A percentile compares a stretch with the other conserved stretches of the same genome.
These are phyloP conservation scores for Rhopalosiphum maidis DNA, from an alignment of 1,140 invertebrate species.

Conservation along the genomic window DNA sequence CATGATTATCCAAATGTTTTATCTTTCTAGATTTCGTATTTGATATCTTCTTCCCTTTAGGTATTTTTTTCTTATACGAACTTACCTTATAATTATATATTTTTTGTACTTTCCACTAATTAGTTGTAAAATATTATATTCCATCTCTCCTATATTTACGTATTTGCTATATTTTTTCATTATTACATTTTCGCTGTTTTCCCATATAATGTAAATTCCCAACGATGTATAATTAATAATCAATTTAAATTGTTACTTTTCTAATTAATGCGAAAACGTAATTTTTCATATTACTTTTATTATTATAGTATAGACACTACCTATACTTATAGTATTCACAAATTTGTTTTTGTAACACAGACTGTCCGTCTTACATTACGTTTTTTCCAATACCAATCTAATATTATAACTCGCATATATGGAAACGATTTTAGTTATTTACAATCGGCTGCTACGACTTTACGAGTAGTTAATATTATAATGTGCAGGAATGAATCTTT, in stretches of 20 bases:
- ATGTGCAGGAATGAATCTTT: too few species aligned
- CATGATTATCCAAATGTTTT: not conserved
- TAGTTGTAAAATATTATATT: not conserved
- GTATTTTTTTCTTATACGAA: not conserved
- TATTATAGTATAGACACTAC: not conserved
- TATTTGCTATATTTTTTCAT: not conserved
- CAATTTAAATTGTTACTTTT: slow-evolving; percentile 2
- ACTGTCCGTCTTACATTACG: too few species aligned
- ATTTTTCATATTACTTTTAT: not conserved
- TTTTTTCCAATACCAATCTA: too few species aligned
- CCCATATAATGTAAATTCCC: too few species aligned
- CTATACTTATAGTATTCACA: not conserved
- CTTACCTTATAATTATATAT: not conserved
- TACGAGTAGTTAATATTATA: too few species aligned
- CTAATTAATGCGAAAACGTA: not conserved
- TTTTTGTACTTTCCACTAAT: not conserved
- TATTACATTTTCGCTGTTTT: not conserved
- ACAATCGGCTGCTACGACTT: too few species aligned
- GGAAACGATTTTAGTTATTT: too few species aligned
- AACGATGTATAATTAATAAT: not conserved
- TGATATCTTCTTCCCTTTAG: not conserved
- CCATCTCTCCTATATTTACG: not conserved
- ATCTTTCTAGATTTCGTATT: not conserved
- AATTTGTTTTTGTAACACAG: not conserved
- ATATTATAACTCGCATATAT: too few species aligned